These are phyloP conservation scores for Babylonia areolata DNA, from an alignment of 1,140 invertebrate genomes.

Conservation along the genomic window DNA sequence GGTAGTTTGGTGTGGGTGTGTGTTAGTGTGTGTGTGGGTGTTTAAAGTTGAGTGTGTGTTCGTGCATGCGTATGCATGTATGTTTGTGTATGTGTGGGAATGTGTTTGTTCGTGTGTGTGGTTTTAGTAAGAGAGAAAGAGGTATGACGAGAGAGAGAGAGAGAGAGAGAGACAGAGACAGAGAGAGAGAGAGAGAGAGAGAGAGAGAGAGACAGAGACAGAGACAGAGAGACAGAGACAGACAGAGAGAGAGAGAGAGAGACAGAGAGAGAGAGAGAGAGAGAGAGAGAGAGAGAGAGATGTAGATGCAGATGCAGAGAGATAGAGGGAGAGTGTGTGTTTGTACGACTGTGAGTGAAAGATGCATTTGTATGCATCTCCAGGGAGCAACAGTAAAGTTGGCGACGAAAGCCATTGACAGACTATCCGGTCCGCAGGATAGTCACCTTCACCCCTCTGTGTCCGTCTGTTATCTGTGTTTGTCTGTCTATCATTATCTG, in stretches of 20 bases:
- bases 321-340: background rate
- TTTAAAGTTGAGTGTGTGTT: too few species aligned
- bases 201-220: background rate
- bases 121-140: background rate
- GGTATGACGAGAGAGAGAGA: background rate
- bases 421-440: background rate
- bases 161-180: background rate
- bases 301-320: background rate
- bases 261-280: background rate
- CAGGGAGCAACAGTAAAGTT: too few species aligned
- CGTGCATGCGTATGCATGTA: too few species aligned
- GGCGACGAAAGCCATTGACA: background rate
- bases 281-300: conserved; percentile 21
- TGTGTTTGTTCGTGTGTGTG: too few species aligned
- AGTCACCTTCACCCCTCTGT: background rate
- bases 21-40: too few species aligned
- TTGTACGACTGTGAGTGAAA: background rate
- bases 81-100: too few species aligned
- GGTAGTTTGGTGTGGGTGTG: too few species aligned
- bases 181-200: background rate
- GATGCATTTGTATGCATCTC: too few species aligned
- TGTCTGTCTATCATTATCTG: background rate
- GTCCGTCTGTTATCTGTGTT: background rate
- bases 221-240: background rate
- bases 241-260: background rate